Base-by-base conservation (phyloP, 2,797 vertebrate genomes). In the Fistularia tabacaria region DNA sequence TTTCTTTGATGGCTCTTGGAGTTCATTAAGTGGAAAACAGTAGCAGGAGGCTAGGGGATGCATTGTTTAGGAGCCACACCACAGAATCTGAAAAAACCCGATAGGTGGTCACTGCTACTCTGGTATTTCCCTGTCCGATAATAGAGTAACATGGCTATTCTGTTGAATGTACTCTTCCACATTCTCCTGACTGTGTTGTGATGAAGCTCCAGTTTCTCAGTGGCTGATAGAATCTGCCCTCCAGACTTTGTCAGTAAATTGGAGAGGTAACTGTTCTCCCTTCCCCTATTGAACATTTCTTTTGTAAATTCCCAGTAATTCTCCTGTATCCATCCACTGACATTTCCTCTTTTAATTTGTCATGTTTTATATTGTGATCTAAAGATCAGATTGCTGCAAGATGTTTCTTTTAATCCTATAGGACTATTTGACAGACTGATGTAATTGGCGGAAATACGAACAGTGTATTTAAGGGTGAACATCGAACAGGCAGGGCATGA, bases 151-250 rank as follows among this genome's bases (percentile, higher is more conserved):
- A 41, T 3, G 25, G 25, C 25, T 49, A 53, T 14, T 64, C 70
- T 54, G 14, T 45, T 39, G 70, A 74, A 52, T 71, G 71, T 54
- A 62, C 62, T 63, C 25, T 49, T 8, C 25, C 14, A 42, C 8
- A 15, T 75, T 66, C 57, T 64, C 59, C 49, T 1, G 71, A 53
- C 66, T 62, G 43, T 25, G 7, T 56, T 67, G 54, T 73, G 76
- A 86, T 76, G 69, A 77, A 73, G 72, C 65, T 62, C 59, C 71
- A 76, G 14, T 49, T 62, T 58, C 64, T 62, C 48, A 49, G 63
- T 57, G 69, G 63, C 48, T 69, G 71, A 81, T 73, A 60, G 50
- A 47, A 84, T 79, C 66, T 70, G 51, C 68, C 72, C 75, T 75
- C 59, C 47, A 69, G 69, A 71, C 61, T 73, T 60, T 62, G 53